Evolutionary conservation across 1,140 invertebrate species (phyloP).

Genomic region (Cydia splendana): DNA sequence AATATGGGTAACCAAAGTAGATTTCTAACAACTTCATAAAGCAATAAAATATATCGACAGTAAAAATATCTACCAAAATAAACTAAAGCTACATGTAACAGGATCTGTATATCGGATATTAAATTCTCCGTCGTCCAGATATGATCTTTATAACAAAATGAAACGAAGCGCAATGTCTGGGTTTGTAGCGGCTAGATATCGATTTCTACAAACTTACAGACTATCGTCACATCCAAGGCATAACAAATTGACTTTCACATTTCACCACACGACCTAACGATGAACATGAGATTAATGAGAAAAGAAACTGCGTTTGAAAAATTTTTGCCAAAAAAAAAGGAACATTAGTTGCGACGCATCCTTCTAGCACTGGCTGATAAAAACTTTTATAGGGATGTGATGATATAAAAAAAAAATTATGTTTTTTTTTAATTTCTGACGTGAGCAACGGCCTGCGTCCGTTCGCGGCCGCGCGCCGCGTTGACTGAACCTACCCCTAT

Average conservation of each 20-base stretch:
- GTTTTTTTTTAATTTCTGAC: slow-evolving; percentile 37
- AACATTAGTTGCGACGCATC: not conserved
- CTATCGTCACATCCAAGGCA: slow-evolving; percentile 18
- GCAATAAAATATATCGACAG: not conserved
- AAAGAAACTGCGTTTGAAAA: not conserved
- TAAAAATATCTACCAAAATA: not conserved
- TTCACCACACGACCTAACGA: slow-evolving; percentile 8
- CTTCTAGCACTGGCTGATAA: not conserved
- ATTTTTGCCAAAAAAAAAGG: not conserved
- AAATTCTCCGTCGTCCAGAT: slow-evolving; percentile 36
- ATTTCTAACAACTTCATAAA: not conserved
- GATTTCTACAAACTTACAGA: slow-evolving; percentile 23
- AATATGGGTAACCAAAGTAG: not conserved
- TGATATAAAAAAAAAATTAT: slow-evolving; percentile 33
- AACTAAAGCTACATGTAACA: not conserved
- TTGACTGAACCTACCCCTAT: slow-evolving; percentile 55
- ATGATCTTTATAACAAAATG: not conserved
- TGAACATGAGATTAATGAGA: slow-evolving; percentile 2
- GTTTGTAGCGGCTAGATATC: slow-evolving; percentile 9
- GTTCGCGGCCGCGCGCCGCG: slow-evolving; percentile 59
- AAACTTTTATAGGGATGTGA: not conserved
- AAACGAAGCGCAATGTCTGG: slow-evolving; percentile 1
- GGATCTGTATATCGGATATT: slow-evolving; percentile 25
- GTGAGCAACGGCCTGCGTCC: slow-evolving; percentile 44
- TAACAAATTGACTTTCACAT: slow-evolving; percentile 19